phyloP scores from a whole-genome alignment of 2,797 vertebrate genomes.

The Silurus lanzhouensis region DNA sequence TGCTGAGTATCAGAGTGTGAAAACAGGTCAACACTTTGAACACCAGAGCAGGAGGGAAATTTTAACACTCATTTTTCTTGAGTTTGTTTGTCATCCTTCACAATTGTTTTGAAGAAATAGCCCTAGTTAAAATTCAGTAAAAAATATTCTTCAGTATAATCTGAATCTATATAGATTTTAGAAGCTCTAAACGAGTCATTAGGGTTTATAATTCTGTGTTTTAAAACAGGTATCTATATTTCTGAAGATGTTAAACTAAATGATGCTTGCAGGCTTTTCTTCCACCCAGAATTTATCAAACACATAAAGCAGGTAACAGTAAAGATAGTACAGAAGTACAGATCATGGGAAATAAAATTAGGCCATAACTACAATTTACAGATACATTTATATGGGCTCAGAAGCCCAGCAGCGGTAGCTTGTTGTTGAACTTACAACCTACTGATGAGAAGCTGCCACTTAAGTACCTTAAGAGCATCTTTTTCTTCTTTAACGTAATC shows the following conservation, averaged over 20 bases:
- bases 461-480: not conserved
- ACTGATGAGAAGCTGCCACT: not conserved
- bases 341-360: not conserved
- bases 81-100: not conserved
- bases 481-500: not conserved
- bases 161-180: too few species aligned
- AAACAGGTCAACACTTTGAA: conserved; percentile 39
- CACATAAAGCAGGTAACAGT: too few species aligned
- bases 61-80: conserved; percentile 11
- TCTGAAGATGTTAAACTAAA: too few species aligned
- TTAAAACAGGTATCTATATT: too few species aligned
- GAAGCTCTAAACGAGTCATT: too few species aligned
- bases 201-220: too few species aligned
- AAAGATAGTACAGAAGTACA: not conserved
- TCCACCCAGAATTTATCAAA: too few species aligned
- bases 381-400: too few species aligned
- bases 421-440: too few species aligned
- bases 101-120: not conserved
- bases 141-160: not conserved
- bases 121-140: not conserved
- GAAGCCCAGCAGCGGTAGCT: too few species aligned
- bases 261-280: too few species aligned
- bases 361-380: too few species aligned
- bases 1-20: conserved; percentile 7
- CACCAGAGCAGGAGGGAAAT: conserved; percentile 19